phyloP scores from a whole-genome alignment of 2,888 invertebrate genomes.

The Apamea crenata region DNA sequence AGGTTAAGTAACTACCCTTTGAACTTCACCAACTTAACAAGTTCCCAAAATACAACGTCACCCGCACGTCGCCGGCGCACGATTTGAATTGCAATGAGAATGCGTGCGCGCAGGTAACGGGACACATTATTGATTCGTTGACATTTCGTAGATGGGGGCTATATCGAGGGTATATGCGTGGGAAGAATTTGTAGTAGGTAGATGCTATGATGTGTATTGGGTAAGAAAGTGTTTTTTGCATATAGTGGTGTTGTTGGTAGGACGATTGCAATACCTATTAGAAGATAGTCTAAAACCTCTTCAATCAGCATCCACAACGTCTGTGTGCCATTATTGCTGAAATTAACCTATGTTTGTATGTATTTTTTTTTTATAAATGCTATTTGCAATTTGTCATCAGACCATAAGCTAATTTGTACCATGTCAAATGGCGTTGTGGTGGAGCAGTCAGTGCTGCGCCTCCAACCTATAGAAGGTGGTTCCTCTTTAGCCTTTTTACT shows the following conservation, averaged over 20 bases:
- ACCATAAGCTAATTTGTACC: too few species aligned
- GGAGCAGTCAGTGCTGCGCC: too few species aligned
- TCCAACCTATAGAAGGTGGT: too few species aligned
- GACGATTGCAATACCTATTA: background rate
- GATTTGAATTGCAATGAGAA: conserved; percentile 76
- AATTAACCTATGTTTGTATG: too few species aligned
- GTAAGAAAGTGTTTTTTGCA: background rate
- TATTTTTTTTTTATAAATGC: too few species aligned
- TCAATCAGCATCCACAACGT: background rate
- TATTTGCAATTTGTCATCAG: too few species aligned
- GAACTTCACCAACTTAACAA: conserved; percentile 24
- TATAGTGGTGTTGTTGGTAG: background rate
- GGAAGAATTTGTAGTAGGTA: conserved; percentile 45
- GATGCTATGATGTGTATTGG: conserved; percentile 10
- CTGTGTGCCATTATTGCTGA: background rate
- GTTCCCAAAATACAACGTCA: conserved; percentile 54
- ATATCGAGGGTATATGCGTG: conserved; percentile 47
- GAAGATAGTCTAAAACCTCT: background rate
- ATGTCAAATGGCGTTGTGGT: too few species aligned
- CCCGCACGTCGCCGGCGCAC: conserved; percentile 49
- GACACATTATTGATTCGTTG: conserved; percentile 69
- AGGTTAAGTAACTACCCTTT: conserved; percentile 27
- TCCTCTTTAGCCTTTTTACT: too few species aligned
- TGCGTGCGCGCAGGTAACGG: conserved; percentile 71
- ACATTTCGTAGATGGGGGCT: conserved; percentile 61